Base-by-base conservation (phyloP, 2,113 vertebrate species). In the Paratilapia polleni region DNA sequence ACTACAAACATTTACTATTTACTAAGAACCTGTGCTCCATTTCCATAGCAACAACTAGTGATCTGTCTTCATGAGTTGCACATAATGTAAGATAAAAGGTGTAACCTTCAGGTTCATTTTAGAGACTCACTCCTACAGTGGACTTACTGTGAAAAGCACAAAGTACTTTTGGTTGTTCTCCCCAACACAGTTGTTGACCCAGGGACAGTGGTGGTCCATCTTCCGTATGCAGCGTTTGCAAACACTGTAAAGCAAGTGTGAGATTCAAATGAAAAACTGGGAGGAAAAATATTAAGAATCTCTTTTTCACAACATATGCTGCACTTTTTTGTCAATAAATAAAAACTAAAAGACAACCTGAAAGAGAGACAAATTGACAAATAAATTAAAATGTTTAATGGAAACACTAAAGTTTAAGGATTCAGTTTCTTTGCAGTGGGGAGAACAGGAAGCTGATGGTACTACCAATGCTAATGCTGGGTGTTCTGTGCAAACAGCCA, bases 151-250 rank as follows among this genome's bases (percentile, higher is more conserved):
- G 95, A 99, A 99, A 93, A 99, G 97, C 92, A 99, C 98, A 95
- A 99, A 99, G 94, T 98, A 99, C 95, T 99, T 99, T 96, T 99
- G 98, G 96, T 99, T 99, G 94, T 95, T 99, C 94, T 99, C 98
- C 80, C 98, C 98, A 14, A 99, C 98, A 83, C 98, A 99, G 96
- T 99, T 99, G 88, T 99, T 99, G 92, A 99, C 97, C 98, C 98
- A 99, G 0, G 98, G 98, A 86, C 98, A 99, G 94, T 99, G 98
- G 94, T 99, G 98, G 94, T 99, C 98, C 98, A 99, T 99, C 95
- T 99, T 99, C 41, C 98, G 95, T 92, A 99, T 98, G 93, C 98
- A 99, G 85, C 98, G 96, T 92, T 99, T 99, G 87, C 98, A 99
- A 80, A 99, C 98, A 89, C 98, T 99, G 94, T 7, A 82, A 90